These are phyloP conservation scores for Mirounga angustirostris DNA, from an alignment of 2,113 vertebrate genomes.

Conservation along the genomic window DNA sequence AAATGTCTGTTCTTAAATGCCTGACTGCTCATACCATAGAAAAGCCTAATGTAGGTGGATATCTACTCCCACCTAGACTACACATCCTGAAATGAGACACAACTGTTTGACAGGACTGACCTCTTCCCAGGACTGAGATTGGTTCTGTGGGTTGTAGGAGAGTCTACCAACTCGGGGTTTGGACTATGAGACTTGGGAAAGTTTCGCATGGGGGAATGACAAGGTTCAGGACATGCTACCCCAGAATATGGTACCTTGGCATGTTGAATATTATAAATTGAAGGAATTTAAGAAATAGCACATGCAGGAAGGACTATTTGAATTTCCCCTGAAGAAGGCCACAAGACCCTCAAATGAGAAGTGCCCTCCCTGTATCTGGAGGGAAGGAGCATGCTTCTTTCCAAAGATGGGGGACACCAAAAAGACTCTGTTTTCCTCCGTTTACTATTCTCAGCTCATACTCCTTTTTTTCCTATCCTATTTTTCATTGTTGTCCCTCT, in stretches of 20 bases:
- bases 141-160: background rate
- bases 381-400: background rate
- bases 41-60: background rate
- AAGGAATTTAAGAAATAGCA: background rate
- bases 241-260: background rate
- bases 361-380: background rate
- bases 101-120: background rate
- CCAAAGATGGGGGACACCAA: background rate
- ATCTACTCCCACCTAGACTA: background rate
- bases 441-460: background rate
- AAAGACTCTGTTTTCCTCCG: background rate
- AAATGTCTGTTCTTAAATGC: background rate
- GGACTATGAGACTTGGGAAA: background rate
- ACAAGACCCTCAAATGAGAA: background rate
- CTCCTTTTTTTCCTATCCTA: background rate
- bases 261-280: background rate
- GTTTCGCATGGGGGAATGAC: background rate
- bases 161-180: background rate
- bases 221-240: background rate
- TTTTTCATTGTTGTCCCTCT: background rate
- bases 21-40: background rate
- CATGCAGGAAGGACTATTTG: background rate
- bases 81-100: background rate
- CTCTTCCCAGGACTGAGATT: background rate
- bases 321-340: background rate